Conservation (phyloP, 2,113 vertebrate genomes). For the Poecile atricapillus region DNA sequence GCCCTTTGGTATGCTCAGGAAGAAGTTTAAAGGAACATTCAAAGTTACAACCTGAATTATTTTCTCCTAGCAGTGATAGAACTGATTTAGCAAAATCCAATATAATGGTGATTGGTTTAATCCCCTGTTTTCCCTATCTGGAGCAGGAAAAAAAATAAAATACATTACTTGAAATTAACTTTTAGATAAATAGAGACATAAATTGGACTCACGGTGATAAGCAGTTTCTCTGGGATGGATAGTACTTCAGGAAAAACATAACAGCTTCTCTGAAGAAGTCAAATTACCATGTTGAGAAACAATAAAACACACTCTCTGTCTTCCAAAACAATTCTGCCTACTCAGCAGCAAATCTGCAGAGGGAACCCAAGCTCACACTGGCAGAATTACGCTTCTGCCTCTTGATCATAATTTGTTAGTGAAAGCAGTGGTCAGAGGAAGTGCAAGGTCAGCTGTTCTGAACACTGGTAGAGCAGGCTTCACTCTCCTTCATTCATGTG, state of each 20-base stretch:
- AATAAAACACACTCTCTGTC: not conserved
- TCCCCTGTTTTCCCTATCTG: not conserved
- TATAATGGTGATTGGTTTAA: not conserved
- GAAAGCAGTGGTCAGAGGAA: slow-evolving; percentile 41
- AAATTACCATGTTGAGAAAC: not conserved
- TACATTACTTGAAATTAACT: not conserved
- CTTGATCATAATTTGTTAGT: slow-evolving; percentile 50
- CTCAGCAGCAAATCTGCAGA: not conserved
- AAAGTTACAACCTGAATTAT: not conserved
- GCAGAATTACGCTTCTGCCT: not conserved
- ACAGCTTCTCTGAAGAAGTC: not conserved
- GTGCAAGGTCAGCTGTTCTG: slow-evolving; percentile 6
- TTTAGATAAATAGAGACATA: not conserved
- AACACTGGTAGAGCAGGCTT: not conserved
- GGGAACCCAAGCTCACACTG: not conserved
- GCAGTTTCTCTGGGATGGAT: not conserved
- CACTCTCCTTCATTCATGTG: not conserved
- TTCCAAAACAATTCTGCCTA: not conserved
- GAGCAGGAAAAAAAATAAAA: not conserved
- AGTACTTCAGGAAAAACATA: not conserved
- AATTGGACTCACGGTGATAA: not conserved
- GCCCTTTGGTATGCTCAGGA: not conserved
- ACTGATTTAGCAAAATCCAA: not conserved
- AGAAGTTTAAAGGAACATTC: not conserved
- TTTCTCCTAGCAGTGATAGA: not conserved